phyloP scores from a whole-genome alignment of 2,888 invertebrate genomes.

The Gari tellinella region DNA sequence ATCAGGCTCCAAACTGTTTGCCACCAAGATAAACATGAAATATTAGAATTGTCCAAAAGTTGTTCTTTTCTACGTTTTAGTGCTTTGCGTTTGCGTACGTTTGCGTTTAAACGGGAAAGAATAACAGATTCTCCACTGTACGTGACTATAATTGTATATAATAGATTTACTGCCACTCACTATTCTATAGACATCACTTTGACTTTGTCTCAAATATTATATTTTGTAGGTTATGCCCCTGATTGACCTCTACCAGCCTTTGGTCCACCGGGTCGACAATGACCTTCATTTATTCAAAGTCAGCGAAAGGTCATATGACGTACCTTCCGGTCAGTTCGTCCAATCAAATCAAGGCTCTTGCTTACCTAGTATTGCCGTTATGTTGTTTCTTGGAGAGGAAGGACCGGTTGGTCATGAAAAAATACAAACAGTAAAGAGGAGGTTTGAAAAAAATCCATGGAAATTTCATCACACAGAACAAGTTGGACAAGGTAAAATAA shows the following conservation, averaged over 20 bases:
- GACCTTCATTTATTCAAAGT: conserved; percentile 71
- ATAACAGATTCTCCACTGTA: too few relatives aligned
- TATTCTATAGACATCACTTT: background rate
- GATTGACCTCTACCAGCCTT: conserved; percentile 72
- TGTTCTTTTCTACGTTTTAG: too few relatives aligned
- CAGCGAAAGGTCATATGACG: conserved; percentile 50
- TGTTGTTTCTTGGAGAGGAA: conserved; percentile 74
- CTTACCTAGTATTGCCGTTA: conserved; percentile 71
- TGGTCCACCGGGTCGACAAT: conserved; percentile 72
- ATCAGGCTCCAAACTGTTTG: too few relatives aligned
- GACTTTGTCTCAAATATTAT: too few relatives aligned
- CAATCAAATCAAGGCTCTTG: conserved; percentile 47
- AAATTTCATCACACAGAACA: conserved; percentile 78
- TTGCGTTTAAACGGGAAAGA: too few relatives aligned
- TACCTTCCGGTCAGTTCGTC: conserved; percentile 35
- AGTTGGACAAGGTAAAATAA: conserved; percentile 68
- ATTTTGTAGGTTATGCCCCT: conserved; percentile 62
- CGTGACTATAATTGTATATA: too few relatives aligned
- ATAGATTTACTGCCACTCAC: background rate
- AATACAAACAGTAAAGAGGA: conserved; percentile 65
- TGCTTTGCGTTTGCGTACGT: too few relatives aligned
- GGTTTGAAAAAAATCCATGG: conserved; percentile 77
- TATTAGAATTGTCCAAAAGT: too few relatives aligned
- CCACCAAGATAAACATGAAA: too few relatives aligned
- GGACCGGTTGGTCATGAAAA: conserved; percentile 68